Base-by-base conservation (phyloP, 2,113 vertebrate species). In the Syngnathus floridae region DNA sequence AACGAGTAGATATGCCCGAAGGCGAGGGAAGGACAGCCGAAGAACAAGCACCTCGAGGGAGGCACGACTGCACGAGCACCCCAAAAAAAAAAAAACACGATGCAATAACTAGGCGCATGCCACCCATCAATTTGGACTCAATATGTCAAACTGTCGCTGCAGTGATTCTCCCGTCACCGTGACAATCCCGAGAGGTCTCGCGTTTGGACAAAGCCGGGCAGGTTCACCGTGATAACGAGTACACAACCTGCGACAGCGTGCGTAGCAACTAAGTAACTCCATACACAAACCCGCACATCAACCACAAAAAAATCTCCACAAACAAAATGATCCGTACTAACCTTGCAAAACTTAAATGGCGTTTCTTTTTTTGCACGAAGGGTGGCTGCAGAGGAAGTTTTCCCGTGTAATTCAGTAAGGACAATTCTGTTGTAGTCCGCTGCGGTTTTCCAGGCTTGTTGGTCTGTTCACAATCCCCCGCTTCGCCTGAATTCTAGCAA, bases 181-280 rank as follows among this genome's bases (percentile, higher is more conserved):
- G 41, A 64, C 63, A 46, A 46, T 46, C 17, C 1, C 43, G 43
- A 46, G 16, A 14, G 43, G 14, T 13, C 48, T 10, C n/a, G 7
- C 11, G 63, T 13, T 8, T 2, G 71, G 76, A 81, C 74, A 59
- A 75, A 79, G 74, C 80, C 13, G 66, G 5, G 80, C 86, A 86
- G 82, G 76, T 81, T 83, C 58, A 51, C 12, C 13, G 55, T 52
- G 1, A 56, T 12, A 60, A 21, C 64, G 16, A 26, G 21, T 57
- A 45, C 56, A 65, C 48, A 52, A 14, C 71, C 75, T 64, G 82
- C 77, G 64, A 45, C 86, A 69, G 76, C 77, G 76, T 69, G 77
- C 82, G 76, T 71, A 58, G 82, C 86, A 83, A 83, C 84, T 82
- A 84, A 84, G 76, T 82, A 65, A 79, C 60, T 76, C 82, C 58